Percentiles rank a stretch among this genome's conserved stretches.
phyloP scores from a whole-genome alignment of 2,113 vertebrate genomes.

The Meles meles region DNA sequence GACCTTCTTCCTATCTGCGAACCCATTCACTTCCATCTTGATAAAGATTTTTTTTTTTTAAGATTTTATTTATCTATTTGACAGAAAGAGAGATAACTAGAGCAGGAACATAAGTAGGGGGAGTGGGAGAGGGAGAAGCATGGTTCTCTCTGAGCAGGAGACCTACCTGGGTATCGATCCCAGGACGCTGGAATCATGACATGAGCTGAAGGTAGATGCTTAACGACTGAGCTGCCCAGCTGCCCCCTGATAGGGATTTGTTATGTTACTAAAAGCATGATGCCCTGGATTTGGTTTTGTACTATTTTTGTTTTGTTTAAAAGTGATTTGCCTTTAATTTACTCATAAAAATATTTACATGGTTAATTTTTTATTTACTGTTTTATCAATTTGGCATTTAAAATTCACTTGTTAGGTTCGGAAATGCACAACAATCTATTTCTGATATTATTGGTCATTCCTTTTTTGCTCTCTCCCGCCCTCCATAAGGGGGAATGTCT shows the following conservation, averaged over 20 bases:
- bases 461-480: background rate
- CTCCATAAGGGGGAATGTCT: background rate
- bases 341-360: conserved; percentile 37
- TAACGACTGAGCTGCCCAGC: no score
- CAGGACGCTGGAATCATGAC: no score
- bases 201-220: no score
- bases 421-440: background rate
- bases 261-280: background rate
- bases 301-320: conserved; percentile 41
- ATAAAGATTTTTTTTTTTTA: background rate
- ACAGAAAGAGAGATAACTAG: no score
- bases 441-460: background rate
- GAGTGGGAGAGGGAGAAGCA: no score
- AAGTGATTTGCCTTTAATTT: conserved; percentile 33
- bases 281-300: background rate
- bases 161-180: no score
- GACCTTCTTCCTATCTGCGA: background rate
- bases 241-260: background rate
- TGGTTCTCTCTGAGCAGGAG: no score
- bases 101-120: no score
- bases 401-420: background rate
- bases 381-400: conserved; percentile 22
- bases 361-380: conserved; percentile 20
- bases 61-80: no score
- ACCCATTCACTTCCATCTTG: background rate